These are phyloP conservation scores for Nestor notabilis DNA, from an alignment of 2,113 vertebrate species.

Conservation along the genomic window DNA sequence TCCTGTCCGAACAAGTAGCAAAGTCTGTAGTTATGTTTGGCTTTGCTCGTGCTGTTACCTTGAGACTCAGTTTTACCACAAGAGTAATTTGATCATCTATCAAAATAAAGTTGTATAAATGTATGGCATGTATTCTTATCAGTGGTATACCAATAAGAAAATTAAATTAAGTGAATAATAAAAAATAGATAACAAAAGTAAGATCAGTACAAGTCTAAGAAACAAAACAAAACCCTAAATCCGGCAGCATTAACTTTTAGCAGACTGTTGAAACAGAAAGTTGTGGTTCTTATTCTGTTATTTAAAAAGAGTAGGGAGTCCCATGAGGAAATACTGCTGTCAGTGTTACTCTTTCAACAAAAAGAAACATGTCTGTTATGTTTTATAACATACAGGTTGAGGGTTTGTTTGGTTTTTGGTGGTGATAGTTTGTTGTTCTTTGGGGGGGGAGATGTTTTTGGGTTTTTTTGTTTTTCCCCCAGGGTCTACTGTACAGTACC, in stretches of 20 bases:
- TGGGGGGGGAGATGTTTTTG: no score
- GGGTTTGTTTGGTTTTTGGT: neutral
- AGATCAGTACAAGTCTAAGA: neutral
- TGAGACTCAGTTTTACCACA: neutral
- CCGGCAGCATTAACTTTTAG: neutral
- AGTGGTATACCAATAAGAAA: neutral
- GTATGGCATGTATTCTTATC: neutral
- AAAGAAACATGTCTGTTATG: neutral
- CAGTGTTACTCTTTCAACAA: neutral
- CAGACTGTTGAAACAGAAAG: neutral
- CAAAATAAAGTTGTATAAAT: neutral
- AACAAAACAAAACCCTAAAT: neutral
- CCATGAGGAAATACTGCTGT: neutral
- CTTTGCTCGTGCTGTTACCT: neutral
- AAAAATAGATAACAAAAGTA: neutral
- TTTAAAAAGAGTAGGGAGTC: neutral
- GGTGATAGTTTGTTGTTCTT: no score
- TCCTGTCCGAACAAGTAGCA: neutral
- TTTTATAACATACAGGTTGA: neutral
- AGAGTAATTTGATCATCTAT: neutral
- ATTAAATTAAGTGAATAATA: neutral
- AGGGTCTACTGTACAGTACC: neutral
- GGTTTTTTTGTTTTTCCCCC: neutral
- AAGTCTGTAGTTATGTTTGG: neutral
- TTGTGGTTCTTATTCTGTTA: neutral